Conservation (phyloP, 2,113 vertebrate species). For the Rhipidura dahli region DNA sequence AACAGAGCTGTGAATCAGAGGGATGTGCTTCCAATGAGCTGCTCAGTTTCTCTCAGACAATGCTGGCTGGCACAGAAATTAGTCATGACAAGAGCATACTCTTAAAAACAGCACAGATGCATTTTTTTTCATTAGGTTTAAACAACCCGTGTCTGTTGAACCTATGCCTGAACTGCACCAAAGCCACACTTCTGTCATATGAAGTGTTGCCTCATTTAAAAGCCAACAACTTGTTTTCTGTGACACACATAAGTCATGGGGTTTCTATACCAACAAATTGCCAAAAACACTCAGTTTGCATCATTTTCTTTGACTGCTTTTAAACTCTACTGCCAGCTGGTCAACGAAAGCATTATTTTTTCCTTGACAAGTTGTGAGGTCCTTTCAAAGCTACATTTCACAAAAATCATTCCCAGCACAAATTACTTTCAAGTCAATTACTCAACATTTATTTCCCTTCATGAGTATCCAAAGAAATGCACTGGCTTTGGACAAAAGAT, state of each 20-base stretch:
- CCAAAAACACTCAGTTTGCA: neutral
- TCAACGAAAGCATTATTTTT: neutral
- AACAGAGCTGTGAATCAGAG: neutral
- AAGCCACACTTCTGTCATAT: neutral
- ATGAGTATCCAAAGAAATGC: neutral
- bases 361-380: neutral
- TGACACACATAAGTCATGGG: neutral
- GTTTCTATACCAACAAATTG: neutral
- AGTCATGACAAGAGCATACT: neutral
- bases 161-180: neutral
- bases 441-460: neutral
- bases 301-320: neutral
- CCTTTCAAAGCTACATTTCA: neutral
- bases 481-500: neutral
- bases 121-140: neutral
- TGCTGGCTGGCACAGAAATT: neutral
- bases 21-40: neutral
- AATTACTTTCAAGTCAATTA: neutral
- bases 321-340: neutral
- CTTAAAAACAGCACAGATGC: neutral
- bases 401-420: neutral
- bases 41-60: neutral
- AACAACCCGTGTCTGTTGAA: neutral
- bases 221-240: neutral
- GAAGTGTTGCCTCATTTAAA: neutral